These are phyloP conservation scores for Apis mellifera DNA, from an alignment of 1,140 invertebrate species.

Conservation along the genomic window Amel_HAv3.1 CM009945.2:1819001-1819500, in stretches of 20 bases:
- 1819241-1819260: background rate
- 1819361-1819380: conserved; percentile 18
- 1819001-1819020: too few species aligned
- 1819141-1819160: too few species aligned
- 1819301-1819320: conserved; percentile 21
- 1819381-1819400: background rate
- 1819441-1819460: conserved; percentile 13
- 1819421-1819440: conserved; percentile 19
- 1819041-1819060: too few species aligned
- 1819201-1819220: conserved; percentile 8
- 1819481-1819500: background rate
- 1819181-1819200: background rate
- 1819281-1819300: background rate
- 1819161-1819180: background rate
- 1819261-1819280: background rate
- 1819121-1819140: too few species aligned
- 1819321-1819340: background rate
- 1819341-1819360: conserved; percentile 31
- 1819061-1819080: too few species aligned
- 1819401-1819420: conserved; percentile 21
- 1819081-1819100: too few species aligned
- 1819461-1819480: background rate
- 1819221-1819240: background rate
- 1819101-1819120: too few species aligned
- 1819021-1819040: too few species aligned